Base-by-base conservation (phyloP, 2,888 invertebrate genomes). In the Parthenolecanium corni region DNA sequence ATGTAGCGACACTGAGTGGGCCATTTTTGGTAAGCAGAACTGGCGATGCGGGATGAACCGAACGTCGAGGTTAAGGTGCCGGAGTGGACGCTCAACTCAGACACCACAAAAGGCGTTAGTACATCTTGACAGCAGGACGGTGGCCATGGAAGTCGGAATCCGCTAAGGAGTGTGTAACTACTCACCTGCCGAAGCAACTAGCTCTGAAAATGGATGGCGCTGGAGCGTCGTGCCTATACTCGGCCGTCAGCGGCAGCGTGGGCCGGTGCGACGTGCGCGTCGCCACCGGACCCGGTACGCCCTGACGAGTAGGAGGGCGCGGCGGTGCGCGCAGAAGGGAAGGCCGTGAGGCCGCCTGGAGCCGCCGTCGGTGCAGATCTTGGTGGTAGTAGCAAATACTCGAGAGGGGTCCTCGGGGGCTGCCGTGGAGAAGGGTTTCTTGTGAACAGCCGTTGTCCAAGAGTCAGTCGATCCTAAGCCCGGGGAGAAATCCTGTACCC, bases 71-170 rank as follows among this genome's bases (percentile, higher is more conserved):
- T 82, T 82, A 80, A 79, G 82, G 77, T 81, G n/a, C 80, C 80
- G 72, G 76, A 80, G 75, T 72, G 75, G 76, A 79, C 78, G 79
- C 80, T 77, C n/a, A 75, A 78, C 64, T 76, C 73, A 75, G 79
- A 80, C 69, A 75, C 79, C 79, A 78, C 74, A 75, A 79, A 80
- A 78, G 80, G 79, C 76, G 80, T 80, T 79, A 78, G 77, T 80
- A 76, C 78, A 77, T 80, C 73, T 74, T 76, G 79, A 80, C 81
- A 81, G 66, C 65, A 66, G 80, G 82, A 80, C 80, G 80, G 81
- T 82, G 82, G 80, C 80, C 82, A 82, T 82, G 82, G 82, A 83
- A 83, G 82, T 83, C 78, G 82, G 80, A 79, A 79, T 77, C 81
- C 72, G 72, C 73, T 73, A 73, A 72, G 72, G 73, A 78, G 77